These are phyloP conservation scores for Isaurus tuberculatus DNA, from an alignment of 92 coral and sea anemone species.

Conservation along the genomic window DNA sequence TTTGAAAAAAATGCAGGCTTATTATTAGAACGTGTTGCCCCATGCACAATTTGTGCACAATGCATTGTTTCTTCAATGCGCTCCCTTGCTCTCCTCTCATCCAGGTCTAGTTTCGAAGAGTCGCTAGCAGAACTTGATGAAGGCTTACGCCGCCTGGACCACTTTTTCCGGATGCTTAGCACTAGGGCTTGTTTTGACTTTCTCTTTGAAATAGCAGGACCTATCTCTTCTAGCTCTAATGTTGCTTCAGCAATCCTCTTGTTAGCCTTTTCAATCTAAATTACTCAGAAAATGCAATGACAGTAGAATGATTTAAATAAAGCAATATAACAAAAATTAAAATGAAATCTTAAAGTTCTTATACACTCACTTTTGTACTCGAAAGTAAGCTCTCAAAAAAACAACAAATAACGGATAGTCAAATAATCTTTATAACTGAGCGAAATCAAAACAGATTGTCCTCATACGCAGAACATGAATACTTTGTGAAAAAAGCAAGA, in stretches of 20 bases:
- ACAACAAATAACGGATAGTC: background rate
- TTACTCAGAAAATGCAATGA: constrained; percentile 3
- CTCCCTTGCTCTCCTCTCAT: background rate
- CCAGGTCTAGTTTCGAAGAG: constrained; percentile 10
- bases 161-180: constrained; percentile 4
- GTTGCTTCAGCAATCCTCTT: constrained; percentile 6
- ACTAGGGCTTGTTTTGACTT: background rate
- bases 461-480: constrained; percentile 16
- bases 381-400: constrained; percentile 3
- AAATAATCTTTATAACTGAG: constrained; percentile 11
- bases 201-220: constrained; percentile 5
- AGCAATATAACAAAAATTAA: constrained; percentile 7
- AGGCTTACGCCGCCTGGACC: constrained; percentile 3
- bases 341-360: background rate
- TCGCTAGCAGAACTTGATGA: constrained; percentile 1
- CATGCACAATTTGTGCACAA: constrained; percentile 14
- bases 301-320: constrained; percentile 3
- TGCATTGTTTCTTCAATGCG: constrained; percentile 11
- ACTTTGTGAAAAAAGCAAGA: constrained; percentile 12
- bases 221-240: constrained; percentile 10
- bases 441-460: constrained; percentile 9
- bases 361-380: background rate
- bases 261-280: constrained; percentile 13
- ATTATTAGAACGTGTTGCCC: constrained; percentile 11
- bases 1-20: background rate